phyloP scores from a whole-genome alignment of 2,888 invertebrate genomes.

The Didymodactylos carnosus region DNA sequence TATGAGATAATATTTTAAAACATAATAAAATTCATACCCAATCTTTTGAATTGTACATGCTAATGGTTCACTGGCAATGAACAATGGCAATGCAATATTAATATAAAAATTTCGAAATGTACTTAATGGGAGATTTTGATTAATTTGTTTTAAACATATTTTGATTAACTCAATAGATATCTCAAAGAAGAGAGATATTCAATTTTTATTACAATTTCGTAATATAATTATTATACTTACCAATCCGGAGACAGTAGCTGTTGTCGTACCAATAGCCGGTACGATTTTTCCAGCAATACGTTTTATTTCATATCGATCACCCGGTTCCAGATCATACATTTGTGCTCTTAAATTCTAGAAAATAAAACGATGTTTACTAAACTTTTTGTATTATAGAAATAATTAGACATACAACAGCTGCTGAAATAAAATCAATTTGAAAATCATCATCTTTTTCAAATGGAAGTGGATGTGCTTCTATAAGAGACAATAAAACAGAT shows the following conservation, averaged over 20 bases:
- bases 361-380: too few species aligned
- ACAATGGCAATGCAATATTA: slow-evolving; percentile 82
- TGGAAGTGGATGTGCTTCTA: slow-evolving; percentile 37
- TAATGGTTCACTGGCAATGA: slow-evolving; percentile 84
- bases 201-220: background rate
- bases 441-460: slow-evolving; percentile 98
- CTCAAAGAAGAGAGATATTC: background rate
- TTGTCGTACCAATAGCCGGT: slow-evolving; percentile 96
- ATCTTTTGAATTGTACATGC: slow-evolving; percentile 50
- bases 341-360: slow-evolving; percentile 84
- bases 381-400: background rate
- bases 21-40: background rate
- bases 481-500: background rate
- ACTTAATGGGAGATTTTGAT: slow-evolving; percentile 45
- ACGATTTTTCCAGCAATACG: slow-evolving; percentile 46
- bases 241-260: slow-evolving; percentile 80
- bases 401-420: slow-evolving; percentile 4
- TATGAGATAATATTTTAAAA: background rate
- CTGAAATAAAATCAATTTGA: slow-evolving; percentile 94
- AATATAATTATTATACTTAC: slow-evolving; percentile 79
- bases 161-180: background rate
- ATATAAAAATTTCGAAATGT: slow-evolving; percentile 81
- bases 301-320: slow-evolving; percentile 47
- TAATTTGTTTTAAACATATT: slow-evolving; percentile 31
- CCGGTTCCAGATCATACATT: slow-evolving; percentile 81